Conservation (phyloP, 2,888 invertebrate genomes). For the Nephrotoma flavescens region DNA sequence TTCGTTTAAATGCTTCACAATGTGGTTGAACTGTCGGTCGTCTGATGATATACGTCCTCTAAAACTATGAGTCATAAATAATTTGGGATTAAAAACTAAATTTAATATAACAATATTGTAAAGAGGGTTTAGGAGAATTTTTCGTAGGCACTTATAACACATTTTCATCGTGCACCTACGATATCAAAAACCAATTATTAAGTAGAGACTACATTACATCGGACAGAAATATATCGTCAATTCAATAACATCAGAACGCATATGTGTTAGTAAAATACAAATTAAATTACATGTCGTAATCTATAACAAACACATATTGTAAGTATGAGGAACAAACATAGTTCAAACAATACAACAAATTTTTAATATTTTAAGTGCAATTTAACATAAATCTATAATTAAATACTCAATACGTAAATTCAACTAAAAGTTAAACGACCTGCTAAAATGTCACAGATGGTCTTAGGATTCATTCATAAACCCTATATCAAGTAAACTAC, state of each 20-base stretch:
- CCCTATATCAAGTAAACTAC: not conserved
- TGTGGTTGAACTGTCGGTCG: too few species aligned
- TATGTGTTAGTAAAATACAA: not conserved
- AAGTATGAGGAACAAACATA: not conserved
- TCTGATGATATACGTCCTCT: too few species aligned
- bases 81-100: too few species aligned
- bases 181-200: too few species aligned
- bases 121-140: too few species aligned
- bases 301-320: not conserved
- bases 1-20: too few species aligned
- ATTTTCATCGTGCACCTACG: too few species aligned
- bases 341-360: not conserved
- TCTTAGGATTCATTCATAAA: not conserved
- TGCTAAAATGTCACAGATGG: conserved; percentile 5
- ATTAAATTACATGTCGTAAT: not conserved
- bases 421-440: conserved; percentile 3
- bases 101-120: too few species aligned
- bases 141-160: too few species aligned
- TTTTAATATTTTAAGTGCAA: conserved; percentile 1
- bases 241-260: not conserved
- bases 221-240: not conserved
- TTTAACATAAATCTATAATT: not conserved
- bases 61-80: too few species aligned
- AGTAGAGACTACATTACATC: too few species aligned
- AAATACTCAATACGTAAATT: not conserved